A percentile compares a stretch with the other conserved stretches of the same genome.
These are phyloP conservation scores for Melanchra persicariae DNA, from an alignment of 2,888 invertebrate genomes.

Conservation along the genomic window DNA sequence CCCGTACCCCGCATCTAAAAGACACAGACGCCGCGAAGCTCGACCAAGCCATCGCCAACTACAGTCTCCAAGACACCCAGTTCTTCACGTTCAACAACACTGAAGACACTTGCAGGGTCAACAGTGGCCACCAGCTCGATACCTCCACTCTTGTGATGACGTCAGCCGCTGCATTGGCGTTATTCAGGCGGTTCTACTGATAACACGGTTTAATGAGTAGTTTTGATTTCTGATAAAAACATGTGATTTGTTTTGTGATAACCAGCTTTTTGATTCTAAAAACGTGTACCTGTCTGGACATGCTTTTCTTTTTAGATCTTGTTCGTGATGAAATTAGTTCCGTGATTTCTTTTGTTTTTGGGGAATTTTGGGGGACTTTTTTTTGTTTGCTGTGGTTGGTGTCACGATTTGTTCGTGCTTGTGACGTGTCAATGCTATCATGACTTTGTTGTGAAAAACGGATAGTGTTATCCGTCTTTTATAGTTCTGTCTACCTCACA, in stretches of 20 bases:
- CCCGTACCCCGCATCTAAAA: slow-evolving; percentile 82
- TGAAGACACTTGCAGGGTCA: slow-evolving; percentile 82
- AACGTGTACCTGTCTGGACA: not conserved
- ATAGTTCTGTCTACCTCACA: too few relatives aligned
- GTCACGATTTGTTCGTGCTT: not conserved
- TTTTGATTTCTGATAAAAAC: slow-evolving; percentile 19
- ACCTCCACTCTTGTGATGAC: slow-evolving; percentile 77
- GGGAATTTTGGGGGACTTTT: not conserved
- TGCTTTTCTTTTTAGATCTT: slow-evolving; percentile 1
- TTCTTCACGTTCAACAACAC: slow-evolving; percentile 83
- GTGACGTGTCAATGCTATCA: not conserved
- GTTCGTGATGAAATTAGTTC: not conserved
- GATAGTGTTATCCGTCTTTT: too few relatives aligned
- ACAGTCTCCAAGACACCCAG: slow-evolving; percentile 76
- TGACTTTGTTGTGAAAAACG: too few relatives aligned
- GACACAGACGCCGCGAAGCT: slow-evolving; percentile 80
- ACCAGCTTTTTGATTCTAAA: not conserved
- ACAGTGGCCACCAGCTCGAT: slow-evolving; percentile 73
- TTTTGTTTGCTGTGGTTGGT: not conserved
- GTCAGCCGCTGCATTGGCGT: slow-evolving; percentile 78
- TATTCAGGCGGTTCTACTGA: slow-evolving; percentile 79
- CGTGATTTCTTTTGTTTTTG: not conserved
- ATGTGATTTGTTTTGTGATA: not conserved
- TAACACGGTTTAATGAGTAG: not conserved
- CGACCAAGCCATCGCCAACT: slow-evolving; percentile 79